Conservation (phyloP, 1,140 invertebrate genomes). For the Oryzaephilus surinamensis region DNA sequence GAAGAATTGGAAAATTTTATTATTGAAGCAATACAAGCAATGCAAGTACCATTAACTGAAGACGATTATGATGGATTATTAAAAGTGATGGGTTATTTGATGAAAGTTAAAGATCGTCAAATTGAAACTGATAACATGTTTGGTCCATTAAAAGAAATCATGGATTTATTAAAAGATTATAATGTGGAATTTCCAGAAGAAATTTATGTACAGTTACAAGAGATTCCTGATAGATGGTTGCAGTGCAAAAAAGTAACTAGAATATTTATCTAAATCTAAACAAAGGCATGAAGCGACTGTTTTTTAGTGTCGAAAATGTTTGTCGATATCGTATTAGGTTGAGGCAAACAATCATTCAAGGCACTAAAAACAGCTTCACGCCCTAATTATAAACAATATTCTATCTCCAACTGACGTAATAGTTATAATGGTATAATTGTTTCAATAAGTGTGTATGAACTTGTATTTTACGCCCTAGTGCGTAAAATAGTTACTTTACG, state of each 20-base stretch:
- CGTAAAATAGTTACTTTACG: no score
- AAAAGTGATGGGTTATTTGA: constrained; percentile 48
- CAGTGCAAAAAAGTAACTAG: constrained; percentile 82
- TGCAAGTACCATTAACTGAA: constrained; percentile 47
- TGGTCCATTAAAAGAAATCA: constrained; percentile 67
- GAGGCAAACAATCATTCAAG: no score
- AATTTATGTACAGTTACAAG: constrained; percentile 46
- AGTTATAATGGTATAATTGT: no score
- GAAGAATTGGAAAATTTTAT: constrained; percentile 51
- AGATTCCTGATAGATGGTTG: constrained; percentile 80
- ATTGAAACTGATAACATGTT: constrained; percentile 61
- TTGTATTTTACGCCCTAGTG: no score
- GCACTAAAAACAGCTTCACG: no score
- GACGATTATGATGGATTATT: constrained; percentile 55
- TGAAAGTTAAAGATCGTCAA: constrained; percentile 48
- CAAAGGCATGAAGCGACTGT: no score
- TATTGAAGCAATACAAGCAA: constrained; percentile 42
- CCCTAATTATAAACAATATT: no score
- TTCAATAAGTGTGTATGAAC: no score
- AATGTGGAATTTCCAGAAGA: constrained; percentile 63
- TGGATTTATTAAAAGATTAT: constrained; percentile 59
- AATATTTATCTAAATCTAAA: no score
- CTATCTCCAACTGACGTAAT: no score
- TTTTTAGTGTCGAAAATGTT: no score
- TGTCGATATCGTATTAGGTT: no score